Conservation (phyloP, 2,888 invertebrate species). For the Eupithecia abbreviata region DNA sequence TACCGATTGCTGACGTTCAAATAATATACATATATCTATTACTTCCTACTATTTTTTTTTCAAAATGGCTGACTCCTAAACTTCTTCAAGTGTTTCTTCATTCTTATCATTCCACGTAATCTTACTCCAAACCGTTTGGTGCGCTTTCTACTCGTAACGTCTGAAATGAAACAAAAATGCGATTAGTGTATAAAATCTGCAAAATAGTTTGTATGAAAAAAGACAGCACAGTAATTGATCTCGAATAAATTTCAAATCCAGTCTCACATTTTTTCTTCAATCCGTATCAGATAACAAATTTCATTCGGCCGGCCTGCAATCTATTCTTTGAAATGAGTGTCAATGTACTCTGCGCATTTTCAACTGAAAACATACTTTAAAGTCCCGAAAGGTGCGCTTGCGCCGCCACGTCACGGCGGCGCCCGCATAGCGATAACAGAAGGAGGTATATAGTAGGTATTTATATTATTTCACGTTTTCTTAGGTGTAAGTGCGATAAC, state of each 20-base stretch:
- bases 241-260: not conserved
- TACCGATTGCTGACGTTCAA: constrained; percentile 28
- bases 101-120: not conserved
- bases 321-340: not conserved
- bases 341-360: not conserved
- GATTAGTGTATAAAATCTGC: not conserved
- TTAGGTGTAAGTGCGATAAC: constrained; percentile 28
- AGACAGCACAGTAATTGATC: not conserved
- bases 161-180: not conserved
- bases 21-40: constrained; percentile 16
- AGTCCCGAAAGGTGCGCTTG: constrained; percentile 27
- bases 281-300: not conserved
- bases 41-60: constrained; percentile 9
- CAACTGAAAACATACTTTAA: not conserved
- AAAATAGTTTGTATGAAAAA: not conserved
- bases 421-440: constrained; percentile 31
- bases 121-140: not conserved
- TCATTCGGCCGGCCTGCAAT: not conserved
- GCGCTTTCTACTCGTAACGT: constrained; percentile 26
- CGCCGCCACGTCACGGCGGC: constrained; percentile 31
- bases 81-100: constrained; percentile 6
- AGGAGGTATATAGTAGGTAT: not conserved
- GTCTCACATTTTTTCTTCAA: not conserved
- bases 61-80: not conserved
- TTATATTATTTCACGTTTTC: constrained; percentile 21